phyloP scores from a whole-genome alignment of 35 echinoderm and acorn worm genomes.

The Antedon bifida region DNA sequence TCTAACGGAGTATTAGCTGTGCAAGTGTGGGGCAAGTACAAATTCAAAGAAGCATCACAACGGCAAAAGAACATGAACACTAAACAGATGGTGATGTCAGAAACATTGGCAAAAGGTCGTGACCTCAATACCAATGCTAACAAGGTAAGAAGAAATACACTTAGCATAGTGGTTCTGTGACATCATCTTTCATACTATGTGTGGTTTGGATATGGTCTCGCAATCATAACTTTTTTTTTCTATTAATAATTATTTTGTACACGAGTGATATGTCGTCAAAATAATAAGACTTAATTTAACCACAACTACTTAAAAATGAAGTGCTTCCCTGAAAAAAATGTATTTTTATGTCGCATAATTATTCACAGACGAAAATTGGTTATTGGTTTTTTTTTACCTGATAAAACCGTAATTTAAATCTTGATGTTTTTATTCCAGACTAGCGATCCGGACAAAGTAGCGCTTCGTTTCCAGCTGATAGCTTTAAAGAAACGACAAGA shows the following conservation, averaged over 20 bases:
- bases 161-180: not conserved
- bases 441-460: conserved; percentile 26
- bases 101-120: conserved; percentile 33
- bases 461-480: conserved; percentile 46
- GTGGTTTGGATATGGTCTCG: no score
- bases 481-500: conserved; percentile 68
- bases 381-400: no score
- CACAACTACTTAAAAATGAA: no score
- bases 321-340: no score
- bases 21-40: conserved; percentile 61
- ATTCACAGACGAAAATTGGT: no score
- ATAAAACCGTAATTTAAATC: no score
- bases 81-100: conserved; percentile 44
- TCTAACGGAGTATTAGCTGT: conserved; percentile 40
- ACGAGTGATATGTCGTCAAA: no score
- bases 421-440: conserved; percentile 13
- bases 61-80: conserved; percentile 43
- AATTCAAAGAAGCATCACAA: not conserved
- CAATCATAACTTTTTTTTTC: no score
- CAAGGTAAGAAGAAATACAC: not conserved
- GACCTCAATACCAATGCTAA: conserved; percentile 5
- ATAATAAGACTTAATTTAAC: no score
- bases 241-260: no score
- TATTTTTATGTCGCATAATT: no score
- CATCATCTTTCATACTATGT: no score